Evolutionary conservation across 1,140 invertebrate species (phyloP), one percentile per base, ranked within the genome.

Genomic region (Musca vetustissima): DNA sequence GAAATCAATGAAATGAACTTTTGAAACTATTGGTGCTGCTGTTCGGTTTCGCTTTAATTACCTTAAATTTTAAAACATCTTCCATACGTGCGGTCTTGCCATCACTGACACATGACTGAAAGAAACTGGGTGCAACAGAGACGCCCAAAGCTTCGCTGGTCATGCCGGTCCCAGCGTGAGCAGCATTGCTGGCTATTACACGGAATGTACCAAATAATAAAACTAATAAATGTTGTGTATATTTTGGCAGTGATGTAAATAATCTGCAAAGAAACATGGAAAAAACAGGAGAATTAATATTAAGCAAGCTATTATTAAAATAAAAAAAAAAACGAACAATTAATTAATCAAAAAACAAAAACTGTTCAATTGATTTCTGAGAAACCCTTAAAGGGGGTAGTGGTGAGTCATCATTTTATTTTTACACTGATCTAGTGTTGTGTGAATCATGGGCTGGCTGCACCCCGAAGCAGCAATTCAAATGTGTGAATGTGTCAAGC

Each of bases 171-270:
- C 89, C 88, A 71, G 91, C 92, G 80, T 91, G 88, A 73, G 97
- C 93, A 70, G 94, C 92, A 81, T 96, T 96, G 74, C 93, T 94
- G 6, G 96, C 94, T 80, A 99, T 96, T 66, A 95, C 93, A 70
- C 96, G 91, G 84, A 98, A 99, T 82, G 96, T 99, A 70, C 97
- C 97, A 84, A 98, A 98, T 53, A 99, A 87, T 69, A 99, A 87
- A 72, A 98, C 95, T 74, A 99, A 84, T 50, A 99, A 85, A 79
- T 94, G 91, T 86, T 98, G 97, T 68, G 95, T 96, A 76, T 94
- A 93, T 28, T 90, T 85, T 49, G 95, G 94, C 77, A 98, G 85
- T 72, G 92, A 93, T 70, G 91, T 88, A 70, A 98, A 91, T 80
- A 98, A 88, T 85, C 96, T 98, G 85, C 61, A 85, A 80, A 24